Base-by-base conservation (phyloP, 2,113 vertebrate species). In the Colaptes auratus region DNA sequence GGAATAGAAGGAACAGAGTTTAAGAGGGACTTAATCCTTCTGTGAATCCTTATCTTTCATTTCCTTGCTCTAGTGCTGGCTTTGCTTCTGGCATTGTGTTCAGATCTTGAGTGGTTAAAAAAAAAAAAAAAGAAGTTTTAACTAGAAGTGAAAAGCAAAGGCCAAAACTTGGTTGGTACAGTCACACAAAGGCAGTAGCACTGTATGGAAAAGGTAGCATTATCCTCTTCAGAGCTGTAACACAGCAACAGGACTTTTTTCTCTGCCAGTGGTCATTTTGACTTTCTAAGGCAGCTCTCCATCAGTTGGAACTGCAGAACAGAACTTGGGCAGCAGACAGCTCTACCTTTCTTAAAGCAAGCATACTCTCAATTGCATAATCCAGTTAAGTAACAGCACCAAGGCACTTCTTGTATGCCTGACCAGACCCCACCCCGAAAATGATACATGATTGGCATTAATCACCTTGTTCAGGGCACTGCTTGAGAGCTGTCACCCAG, bases 21-120 rank as follows among this genome's bases (percentile, higher is more conserved):
- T 13, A 69, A 89, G 65, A 64, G 33, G 77, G 50, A 75, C 90
- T 91, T 84, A 93, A 89, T 92, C 84, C 39, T 79, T 61, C 63
- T 20, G 15, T 60, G 79, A 65, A 55, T 88, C 44, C 70, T 90
- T 84, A 56, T 72, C 74, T 84, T 82, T 84, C 28, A 56, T 71
- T 92, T 74, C 74, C 86, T 82, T 48, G 74, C 81, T 79, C 77
- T 53, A 42, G 58, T 60, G 70, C 78, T 93, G 81, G 70, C 66
- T 30, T 48, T 65, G 61, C 87, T 91, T 46, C 81, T 86, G 80
- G 77, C 74, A 21, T 81, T 87, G 7, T 27, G 19, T 66, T 92
- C 80, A 42, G 28, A 72, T 58, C 7, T 6, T 33, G 35, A 88
- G 48, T 7, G 13, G 61, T 78, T 71, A 71, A 70, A 82, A 3